A percentile compares a stretch with the other conserved stretches of the same genome.
These are phyloP conservation scores for Sapayoa aenigma DNA, from an alignment of 2,113 vertebrate genomes.

Conservation along the genomic window DNA sequence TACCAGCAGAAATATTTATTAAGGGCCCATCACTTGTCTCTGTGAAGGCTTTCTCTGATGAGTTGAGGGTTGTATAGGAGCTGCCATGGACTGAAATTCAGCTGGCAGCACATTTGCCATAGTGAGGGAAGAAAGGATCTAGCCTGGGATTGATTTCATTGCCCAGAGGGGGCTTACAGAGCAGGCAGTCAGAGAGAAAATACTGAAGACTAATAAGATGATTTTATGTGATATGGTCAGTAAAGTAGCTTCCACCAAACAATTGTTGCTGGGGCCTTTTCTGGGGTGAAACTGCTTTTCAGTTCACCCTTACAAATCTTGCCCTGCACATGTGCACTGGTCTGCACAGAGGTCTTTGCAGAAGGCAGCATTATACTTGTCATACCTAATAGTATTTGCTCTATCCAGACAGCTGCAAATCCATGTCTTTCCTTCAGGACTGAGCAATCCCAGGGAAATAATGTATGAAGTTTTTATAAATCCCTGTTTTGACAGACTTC, in stretches of 20 bases:
- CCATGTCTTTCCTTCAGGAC: neutral
- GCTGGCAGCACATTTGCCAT: slow-evolving; percentile 8
- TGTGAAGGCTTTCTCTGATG: neutral
- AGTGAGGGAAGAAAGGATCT: slow-evolving; percentile 18
- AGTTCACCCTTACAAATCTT: slow-evolving; percentile 20
- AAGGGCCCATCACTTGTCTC: neutral
- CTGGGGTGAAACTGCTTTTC: slow-evolving; percentile 18
- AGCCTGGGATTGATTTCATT: slow-evolving; percentile 17
- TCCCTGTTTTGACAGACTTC: neutral
- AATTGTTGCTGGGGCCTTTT: neutral
- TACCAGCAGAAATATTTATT: neutral
- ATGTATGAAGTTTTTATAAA: neutral
- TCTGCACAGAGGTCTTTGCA: slow-evolving; percentile 16
- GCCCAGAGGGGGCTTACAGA: slow-evolving; percentile 1
- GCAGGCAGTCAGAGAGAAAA: slow-evolving; percentile 15
- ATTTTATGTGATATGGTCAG: slow-evolving; percentile 14
- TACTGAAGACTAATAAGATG: slow-evolving; percentile 1
- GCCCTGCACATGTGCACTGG: neutral
- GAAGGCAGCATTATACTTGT: neutral
- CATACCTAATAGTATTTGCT: neutral
- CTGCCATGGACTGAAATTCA: neutral
- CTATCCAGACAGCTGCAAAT: neutral
- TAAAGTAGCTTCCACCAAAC: slow-evolving; percentile 20
- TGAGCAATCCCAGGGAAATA: neutral
- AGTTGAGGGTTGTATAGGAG: neutral